Evolutionary conservation across 2,888 invertebrate species (phyloP).

Genomic region (Frankliniella intonsa): DNA sequence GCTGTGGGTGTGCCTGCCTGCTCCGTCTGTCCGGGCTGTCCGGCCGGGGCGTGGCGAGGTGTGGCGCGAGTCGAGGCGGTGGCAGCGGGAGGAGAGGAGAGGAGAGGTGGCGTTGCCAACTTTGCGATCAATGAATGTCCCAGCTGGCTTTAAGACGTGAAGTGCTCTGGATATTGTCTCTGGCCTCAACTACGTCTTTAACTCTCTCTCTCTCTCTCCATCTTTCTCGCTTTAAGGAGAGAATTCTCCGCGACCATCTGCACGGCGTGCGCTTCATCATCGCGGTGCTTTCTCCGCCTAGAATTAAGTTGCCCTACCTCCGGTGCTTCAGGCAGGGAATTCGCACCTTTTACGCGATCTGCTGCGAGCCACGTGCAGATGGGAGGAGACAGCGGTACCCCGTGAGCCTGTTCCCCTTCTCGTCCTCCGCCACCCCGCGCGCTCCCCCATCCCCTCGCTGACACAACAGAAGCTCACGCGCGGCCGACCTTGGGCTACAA

Average conservation of each 20-base stretch:
- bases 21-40: background rate
- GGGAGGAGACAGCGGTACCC: background rate
- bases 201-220: too few species aligned
- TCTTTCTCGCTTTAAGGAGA: too few species aligned
- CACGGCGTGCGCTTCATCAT: too few species aligned
- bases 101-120: constrained; percentile 4
- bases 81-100: background rate
- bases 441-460: background rate
- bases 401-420: background rate
- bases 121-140: constrained; percentile 25
- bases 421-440: background rate
- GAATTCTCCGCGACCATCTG: too few species aligned
- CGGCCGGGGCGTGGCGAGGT: background rate
- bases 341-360: background rate
- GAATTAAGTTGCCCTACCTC: background rate
- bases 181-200: too few species aligned
- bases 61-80: background rate
- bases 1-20: constrained; percentile 12
- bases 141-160: constrained; percentile 1
- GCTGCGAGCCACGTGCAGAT: background rate
- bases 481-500: constrained; percentile 5
- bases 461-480: background rate
- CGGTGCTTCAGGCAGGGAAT: background rate
- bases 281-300: too few species aligned
- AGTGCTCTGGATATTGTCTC: background rate